Percentiles rank a stretch among this genome's conserved stretches.
Evolutionary conservation across 2,888 invertebrate species (phyloP).

Genomic region (Macropis europaea): DNA sequence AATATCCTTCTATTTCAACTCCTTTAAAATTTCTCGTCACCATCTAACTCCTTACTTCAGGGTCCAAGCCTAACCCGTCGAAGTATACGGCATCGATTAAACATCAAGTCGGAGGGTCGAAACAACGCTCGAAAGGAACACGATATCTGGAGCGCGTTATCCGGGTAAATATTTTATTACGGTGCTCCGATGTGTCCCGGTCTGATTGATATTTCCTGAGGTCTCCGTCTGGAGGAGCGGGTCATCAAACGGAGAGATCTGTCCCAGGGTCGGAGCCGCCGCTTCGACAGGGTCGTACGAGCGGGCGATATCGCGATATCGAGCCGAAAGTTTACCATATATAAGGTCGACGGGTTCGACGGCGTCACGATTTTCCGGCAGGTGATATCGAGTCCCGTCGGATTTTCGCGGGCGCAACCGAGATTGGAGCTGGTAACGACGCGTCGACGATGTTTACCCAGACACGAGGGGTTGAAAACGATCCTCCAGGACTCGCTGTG

Average conservation of each 20-base stretch:
- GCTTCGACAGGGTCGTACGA: conserved; percentile 1
- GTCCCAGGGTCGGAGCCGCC: background rate
- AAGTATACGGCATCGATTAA: too few relatives aligned
- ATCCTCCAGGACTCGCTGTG: conserved; percentile 51
- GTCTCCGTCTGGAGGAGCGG: background rate
- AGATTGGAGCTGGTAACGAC: conserved; percentile 67
- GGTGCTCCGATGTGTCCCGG: background rate
- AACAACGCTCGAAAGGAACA: background rate
- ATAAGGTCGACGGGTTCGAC: conserved; percentile 48
- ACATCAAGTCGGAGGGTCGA: too few relatives aligned
- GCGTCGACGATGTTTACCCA: conserved; percentile 70
- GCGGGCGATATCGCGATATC: conserved; percentile 47
- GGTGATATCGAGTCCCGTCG: conserved; percentile 62
- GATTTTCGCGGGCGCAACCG: conserved; percentile 54
- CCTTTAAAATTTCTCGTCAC: too few relatives aligned
- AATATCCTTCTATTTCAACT: too few relatives aligned
- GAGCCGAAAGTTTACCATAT: conserved; percentile 30
- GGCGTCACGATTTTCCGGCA: conserved; percentile 63
- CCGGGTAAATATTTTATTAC: conserved; percentile 15
- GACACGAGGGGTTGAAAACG: conserved; percentile 61
- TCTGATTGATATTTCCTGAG: conserved; percentile 23
- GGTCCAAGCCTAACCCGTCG: too few relatives aligned
- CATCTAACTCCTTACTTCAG: too few relatives aligned
- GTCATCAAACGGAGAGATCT: conserved; percentile 42
- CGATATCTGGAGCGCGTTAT: background rate